Evolutionary conservation across 2,113 vertebrate genomes (phyloP).

Genomic region (Charina bottae): DNA sequence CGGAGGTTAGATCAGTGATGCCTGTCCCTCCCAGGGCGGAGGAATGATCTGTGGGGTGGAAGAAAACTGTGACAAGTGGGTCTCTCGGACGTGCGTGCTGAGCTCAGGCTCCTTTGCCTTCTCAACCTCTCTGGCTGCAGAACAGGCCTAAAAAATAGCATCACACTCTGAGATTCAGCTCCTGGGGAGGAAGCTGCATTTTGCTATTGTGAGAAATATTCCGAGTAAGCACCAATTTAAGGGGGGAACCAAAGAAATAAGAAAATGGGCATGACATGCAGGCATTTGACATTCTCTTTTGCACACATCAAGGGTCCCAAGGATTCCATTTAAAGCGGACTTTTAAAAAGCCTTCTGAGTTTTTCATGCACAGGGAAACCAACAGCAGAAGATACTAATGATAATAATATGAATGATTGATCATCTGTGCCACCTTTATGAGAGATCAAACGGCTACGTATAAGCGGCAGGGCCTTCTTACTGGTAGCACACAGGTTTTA

Average conservation of each 20-base stretch:
- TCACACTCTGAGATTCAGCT: too few relatives aligned
- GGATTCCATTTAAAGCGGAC: background rate
- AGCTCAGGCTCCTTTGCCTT: too few relatives aligned
- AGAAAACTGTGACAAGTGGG: background rate
- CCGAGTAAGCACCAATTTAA: background rate
- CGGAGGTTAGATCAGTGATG: background rate
- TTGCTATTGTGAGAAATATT: background rate
- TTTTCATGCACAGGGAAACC: background rate
- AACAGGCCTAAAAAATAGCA: too few relatives aligned
- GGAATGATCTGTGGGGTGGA: conserved; percentile 24
- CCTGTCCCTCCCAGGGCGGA: background rate
- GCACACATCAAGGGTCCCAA: too few relatives aligned
- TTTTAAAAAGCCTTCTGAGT: background rate
- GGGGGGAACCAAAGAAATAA: background rate
- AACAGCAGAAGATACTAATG: background rate
- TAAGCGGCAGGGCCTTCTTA: background rate
- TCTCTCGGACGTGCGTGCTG: too few relatives aligned
- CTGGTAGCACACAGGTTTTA: background rate
- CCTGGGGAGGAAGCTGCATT: background rate
- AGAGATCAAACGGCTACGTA: background rate
- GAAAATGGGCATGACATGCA: background rate
- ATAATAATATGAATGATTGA: background rate
- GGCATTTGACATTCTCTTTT: background rate
- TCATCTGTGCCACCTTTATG: background rate
- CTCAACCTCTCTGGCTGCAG: too few relatives aligned